Conservation (phyloP, 2,113 vertebrate species). For the Geococcyx californianus region DNA sequence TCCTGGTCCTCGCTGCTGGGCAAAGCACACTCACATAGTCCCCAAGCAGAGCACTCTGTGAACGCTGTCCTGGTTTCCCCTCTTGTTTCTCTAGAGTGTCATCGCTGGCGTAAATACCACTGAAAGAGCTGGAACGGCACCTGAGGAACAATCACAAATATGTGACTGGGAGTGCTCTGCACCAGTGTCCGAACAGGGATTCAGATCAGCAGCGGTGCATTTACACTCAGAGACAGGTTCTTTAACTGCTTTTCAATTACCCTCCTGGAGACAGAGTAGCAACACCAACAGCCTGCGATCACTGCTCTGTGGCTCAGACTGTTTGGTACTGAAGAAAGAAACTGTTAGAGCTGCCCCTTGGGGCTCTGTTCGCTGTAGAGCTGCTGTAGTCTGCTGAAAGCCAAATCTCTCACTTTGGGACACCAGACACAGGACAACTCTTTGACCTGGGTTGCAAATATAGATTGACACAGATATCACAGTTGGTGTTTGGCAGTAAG, state of each 20-base stretch:
- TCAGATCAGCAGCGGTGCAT: not conserved
- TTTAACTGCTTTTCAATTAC: not conserved
- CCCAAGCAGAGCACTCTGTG: not conserved
- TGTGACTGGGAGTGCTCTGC: not conserved
- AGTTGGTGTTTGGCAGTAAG: not conserved
- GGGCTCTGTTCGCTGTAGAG: not conserved
- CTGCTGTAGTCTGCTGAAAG: not conserved
- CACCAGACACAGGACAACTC: not conserved
- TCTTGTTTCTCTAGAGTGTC: conserved; percentile 58
- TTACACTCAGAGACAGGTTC: not conserved
- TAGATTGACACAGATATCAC: accelerated
- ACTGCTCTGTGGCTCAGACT: not conserved
- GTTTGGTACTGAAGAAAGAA: no score
- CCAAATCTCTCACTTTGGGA: not conserved
- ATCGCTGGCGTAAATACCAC: conserved; percentile 83
- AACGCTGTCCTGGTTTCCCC: not conserved
- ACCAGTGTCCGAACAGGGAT: not conserved
- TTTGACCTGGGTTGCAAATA: not conserved
- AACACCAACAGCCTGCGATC: not conserved
- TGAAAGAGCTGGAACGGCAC: not conserved
- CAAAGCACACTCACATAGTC: accelerated
- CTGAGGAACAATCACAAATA: not conserved
- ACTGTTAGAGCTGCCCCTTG: not conserved
- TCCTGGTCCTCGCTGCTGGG: not conserved
- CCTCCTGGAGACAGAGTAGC: not conserved